Base-by-base conservation (phyloP, 2,888 invertebrate species). In the Dryadula phaetusa region DNA sequence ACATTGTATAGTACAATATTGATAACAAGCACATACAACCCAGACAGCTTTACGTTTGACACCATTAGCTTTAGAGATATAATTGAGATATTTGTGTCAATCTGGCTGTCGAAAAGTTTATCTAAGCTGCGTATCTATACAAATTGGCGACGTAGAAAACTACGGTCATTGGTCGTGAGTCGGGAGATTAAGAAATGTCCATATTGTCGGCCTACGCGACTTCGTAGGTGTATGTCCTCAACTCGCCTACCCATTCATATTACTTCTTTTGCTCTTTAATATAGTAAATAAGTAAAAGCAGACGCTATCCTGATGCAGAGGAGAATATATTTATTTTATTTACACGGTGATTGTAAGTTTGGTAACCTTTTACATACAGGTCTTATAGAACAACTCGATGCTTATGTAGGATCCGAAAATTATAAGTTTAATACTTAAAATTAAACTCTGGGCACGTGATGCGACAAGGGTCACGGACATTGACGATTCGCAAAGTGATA, bases 91-190 rank as follows among this genome's bases (percentile, higher is more conserved):
- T 64, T 64, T 70, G 47, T 70, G 69, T 70, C 66, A 64, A 63
- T 60, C 64, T 54, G 69, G 20, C 44, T 60, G 61, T 58, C 52
- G 66, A 66, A 61, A 44, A 56, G 25, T 49, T 67, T 64, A 67
- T 64, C 67, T 63, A 52, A 53, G 40, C 49, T 47, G 58, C 40
- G 64, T 66, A 66, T 66, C 62, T 53, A 28, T 46, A 66, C 62
- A 66, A 54, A 66, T 66, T 62, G 53, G 62, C 61, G 46, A 62
- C 61, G 62, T 34, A 46, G 61, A 64, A 49, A 63, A 65, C 62
- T 70, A 64, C 72, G 70, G 72, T 70, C 72, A 72, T 69, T 65
- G 72, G 71, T 69, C 62, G 66, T 60, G 60, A 60, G 60, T 46
- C 52, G 63, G 12, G 46, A 52, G 71, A 69, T 74, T 68, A 70